Evolutionary conservation across 2,113 vertebrate species (phyloP).

Genomic region (Motacilla alba): DNA sequence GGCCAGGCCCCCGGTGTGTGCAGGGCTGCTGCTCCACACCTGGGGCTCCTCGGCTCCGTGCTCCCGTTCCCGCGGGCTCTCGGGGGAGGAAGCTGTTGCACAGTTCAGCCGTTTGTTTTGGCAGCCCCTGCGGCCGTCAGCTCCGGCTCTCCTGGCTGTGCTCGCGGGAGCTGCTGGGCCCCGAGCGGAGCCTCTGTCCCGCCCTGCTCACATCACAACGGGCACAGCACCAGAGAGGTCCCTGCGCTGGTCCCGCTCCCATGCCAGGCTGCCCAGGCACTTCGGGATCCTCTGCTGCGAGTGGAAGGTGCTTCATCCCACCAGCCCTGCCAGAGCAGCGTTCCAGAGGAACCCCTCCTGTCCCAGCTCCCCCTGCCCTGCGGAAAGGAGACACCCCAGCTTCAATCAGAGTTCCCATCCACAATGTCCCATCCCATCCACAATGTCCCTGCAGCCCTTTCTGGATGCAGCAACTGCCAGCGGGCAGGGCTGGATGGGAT

Average conservation of each 20-base stretch:
- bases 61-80: background rate
- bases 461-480: background rate
- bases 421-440: background rate
- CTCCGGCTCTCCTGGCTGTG: background rate
- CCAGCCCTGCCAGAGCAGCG: background rate
- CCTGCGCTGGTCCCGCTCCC: fast-evolving
- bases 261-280: background rate
- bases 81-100: slow-evolving; percentile 3
- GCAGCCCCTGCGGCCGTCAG: background rate
- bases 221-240: background rate
- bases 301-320: background rate
- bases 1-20: no score
- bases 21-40: background rate
- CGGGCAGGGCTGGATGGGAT: background rate
- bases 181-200: background rate
- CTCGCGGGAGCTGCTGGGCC: background rate
- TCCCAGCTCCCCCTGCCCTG: background rate
- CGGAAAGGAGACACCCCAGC: no score
- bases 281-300: background rate
- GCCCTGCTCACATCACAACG: background rate
- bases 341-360: background rate
- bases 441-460: background rate
- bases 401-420: no score
- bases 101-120: background rate
- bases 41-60: background rate